Evolutionary conservation across 1,140 invertebrate genomes (phyloP).

Genomic region (Hestina assimilis): DNA sequence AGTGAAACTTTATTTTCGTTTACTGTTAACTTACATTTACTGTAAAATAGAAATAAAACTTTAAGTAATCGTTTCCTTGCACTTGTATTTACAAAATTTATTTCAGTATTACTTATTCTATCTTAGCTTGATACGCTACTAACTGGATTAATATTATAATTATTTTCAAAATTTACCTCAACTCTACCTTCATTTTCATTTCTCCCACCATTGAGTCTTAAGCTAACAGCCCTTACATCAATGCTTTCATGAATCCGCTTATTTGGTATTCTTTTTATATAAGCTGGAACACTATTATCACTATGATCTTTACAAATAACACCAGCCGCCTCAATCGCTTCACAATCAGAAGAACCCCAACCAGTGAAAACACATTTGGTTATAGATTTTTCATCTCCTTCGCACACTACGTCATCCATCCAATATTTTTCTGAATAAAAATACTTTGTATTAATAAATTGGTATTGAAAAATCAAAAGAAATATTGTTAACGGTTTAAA

Average conservation of each 20-base stretch:
- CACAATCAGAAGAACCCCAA: slow-evolving; percentile 91
- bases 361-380: slow-evolving; percentile 88
- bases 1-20: no score
- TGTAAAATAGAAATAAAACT: no score
- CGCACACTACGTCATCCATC: slow-evolving; percentile 94
- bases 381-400: slow-evolving; percentile 87
- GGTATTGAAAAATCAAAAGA: not conserved
- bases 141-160: no score
- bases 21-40: no score
- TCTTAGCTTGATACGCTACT: no score
- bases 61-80: no score
- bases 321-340: slow-evolving; percentile 87
- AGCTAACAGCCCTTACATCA: slow-evolving; percentile 55
- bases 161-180: slow-evolving; percentile 83
- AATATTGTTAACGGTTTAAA: no score
- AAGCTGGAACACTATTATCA: slow-evolving; percentile 28
- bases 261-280: slow-evolving; percentile 45
- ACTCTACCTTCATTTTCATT: slow-evolving; percentile 85
- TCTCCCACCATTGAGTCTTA: slow-evolving; percentile 82
- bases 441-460: not conserved
- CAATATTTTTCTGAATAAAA: slow-evolving; percentile 85
- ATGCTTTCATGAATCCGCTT: slow-evolving; percentile 62
- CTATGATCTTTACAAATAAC: slow-evolving; percentile 82
- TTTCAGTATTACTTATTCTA: no score
- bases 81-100: no score